Conservation (phyloP, 2,113 vertebrate species). For the Labeo catla region DNA sequence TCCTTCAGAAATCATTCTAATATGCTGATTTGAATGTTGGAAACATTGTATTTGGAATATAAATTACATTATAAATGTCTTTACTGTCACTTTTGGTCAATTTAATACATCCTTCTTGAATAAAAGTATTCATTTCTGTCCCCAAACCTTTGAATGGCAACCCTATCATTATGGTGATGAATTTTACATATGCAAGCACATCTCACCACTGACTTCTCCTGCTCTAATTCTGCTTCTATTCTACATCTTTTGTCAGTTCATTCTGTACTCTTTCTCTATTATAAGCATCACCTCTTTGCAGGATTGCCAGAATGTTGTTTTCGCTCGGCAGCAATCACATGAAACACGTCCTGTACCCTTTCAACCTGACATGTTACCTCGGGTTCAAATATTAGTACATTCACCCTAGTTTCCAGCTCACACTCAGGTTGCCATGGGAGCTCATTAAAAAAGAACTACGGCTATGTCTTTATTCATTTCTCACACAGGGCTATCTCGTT, state of each 20-base stretch:
- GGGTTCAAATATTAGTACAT: background rate
- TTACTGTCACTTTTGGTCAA: background rate
- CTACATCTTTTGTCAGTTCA: background rate
- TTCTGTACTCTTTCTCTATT: background rate
- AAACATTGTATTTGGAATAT: background rate
- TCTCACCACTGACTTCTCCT: background rate
- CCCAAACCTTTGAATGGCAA: background rate
- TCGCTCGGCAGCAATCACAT: background rate
- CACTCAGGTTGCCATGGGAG: constrained; percentile 54
- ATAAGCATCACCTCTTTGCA: background rate
- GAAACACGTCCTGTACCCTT: constrained; percentile 5
- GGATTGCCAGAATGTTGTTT: background rate
- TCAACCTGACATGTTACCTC: constrained; percentile 6
- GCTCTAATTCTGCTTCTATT: constrained; percentile 15
- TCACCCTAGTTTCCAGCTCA: constrained; percentile 1
- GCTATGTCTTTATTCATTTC: constrained; percentile 3
- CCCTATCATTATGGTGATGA: background rate
- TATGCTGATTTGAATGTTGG: background rate
- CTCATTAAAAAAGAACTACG: constrained; percentile 63
- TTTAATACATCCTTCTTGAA: background rate
- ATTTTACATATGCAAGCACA: background rate
- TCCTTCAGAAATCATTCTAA: background rate
- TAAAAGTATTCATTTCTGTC: background rate
- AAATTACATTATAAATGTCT: background rate
- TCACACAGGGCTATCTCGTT: constrained; percentile 16